A percentile compares a stretch with the other conserved stretches of the same genome.
phyloP scores from a whole-genome alignment of 2,113 vertebrate genomes.

The Panurus biarmicus region DNA sequence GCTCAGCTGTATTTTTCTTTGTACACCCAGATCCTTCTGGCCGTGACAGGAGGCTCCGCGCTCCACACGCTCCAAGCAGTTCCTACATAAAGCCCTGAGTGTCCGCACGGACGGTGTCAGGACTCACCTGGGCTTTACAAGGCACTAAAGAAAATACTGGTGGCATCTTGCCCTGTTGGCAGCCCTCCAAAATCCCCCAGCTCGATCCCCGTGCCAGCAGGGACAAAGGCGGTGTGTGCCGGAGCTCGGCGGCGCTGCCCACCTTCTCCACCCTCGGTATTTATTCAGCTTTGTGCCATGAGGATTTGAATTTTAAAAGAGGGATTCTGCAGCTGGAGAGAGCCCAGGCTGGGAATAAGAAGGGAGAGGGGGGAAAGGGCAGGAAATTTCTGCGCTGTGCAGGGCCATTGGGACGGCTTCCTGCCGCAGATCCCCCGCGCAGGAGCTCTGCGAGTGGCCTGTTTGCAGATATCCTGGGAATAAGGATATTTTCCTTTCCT shows the following conservation, averaged over 20 bases:
- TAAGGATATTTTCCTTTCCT: neutral
- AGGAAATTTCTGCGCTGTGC: neutral
- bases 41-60: neutral
- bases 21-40: constrained; percentile 40
- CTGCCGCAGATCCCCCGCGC: rapidly evolving
- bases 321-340: neutral
- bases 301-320: neutral
- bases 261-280: neutral
- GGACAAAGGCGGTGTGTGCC: constrained; percentile 26
- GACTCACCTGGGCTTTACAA: constrained; percentile 23
- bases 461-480: neutral
- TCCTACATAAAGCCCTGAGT: neutral
- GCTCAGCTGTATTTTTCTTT: constrained; percentile 57
- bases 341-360: neutral
- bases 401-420: neutral
- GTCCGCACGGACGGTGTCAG: neutral
- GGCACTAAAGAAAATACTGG: constrained; percentile 33
- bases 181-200: neutral
- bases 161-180: constrained; percentile 2
- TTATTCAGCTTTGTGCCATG: constrained; percentile 16
- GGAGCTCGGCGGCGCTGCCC: neutral
- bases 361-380: neutral
- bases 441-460: neutral
- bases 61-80: neutral
- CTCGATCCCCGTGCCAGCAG: neutral